Evolutionary conservation across 2,888 invertebrate species (phyloP), one percentile per base, ranked within the genome.

Genomic region (Fragum fragum): DNA sequence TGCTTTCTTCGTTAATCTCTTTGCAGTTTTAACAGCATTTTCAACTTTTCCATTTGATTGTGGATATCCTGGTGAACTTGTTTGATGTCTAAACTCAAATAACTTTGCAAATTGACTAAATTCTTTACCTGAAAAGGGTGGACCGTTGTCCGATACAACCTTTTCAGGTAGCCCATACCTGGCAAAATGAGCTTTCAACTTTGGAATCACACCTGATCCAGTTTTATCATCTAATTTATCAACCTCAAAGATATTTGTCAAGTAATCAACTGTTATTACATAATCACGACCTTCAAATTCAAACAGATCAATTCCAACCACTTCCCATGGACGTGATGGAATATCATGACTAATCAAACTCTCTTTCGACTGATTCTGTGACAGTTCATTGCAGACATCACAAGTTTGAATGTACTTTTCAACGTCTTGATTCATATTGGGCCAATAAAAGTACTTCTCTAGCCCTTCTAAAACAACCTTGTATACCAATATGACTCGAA

Each of bases 231-330:
- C 73, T 3, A 84, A 66, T 73, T 59, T 76, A 21, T 53, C 79
- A 36, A 84, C 68, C 61, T 86, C 81, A 7, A 76, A 76, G 66
- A 69, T 81, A 32, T 80, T 79, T 16, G 73, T 70, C n/a, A 52
- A 79, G 55, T 74, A 79, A 42, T 83, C 85, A 18, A 83, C 63
- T 32, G 74, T 77, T 18, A 81, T 18, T 23, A 81, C 29, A 29
- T 83, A 83, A 39, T 80, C 57, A 16, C 75, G 29, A 5, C 73
- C 74, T 16, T 81, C 42, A 23, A 73, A 79, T n/a, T 78, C 70
- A 63, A 78, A 86, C 36, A 87, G 42, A 70, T 80, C 82, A 59
- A 68, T 75, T 21, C 78, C 80, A 23, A 87, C 29, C 47, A 75
- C 79, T 36, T 57, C 32, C 73, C 78, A 84, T 36, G 87, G 83